phyloP scores from a whole-genome alignment of 2,888 invertebrate species.

The Apocheima hispidaria region DNA sequence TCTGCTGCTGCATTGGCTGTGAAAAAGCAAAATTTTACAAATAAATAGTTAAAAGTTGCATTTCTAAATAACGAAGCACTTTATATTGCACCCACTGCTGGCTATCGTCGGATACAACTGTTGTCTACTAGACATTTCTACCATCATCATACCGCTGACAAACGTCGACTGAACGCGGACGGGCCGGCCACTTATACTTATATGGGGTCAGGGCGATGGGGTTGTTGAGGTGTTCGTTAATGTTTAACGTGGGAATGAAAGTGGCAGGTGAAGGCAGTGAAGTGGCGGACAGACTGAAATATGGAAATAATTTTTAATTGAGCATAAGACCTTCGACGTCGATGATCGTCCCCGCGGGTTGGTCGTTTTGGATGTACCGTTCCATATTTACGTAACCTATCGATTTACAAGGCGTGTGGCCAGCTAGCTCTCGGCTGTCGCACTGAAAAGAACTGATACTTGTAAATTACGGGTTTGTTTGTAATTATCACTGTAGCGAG shows the following conservation, averaged over 20 bases:
- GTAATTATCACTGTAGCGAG: too few relatives aligned
- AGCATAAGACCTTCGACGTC: constrained; percentile 16
- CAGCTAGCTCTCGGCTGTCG: constrained; percentile 3
- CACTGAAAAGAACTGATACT: constrained; percentile 1
- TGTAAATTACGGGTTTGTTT: background rate
- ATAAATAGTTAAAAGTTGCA: background rate
- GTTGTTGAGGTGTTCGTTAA: constrained; percentile 48
- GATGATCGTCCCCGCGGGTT: constrained; percentile 4
- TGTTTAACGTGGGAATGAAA: constrained; percentile 69
- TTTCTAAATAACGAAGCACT: background rate
- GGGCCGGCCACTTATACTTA: constrained; percentile 23
- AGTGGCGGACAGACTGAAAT: too few relatives aligned
- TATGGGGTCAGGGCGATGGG: constrained; percentile 13
- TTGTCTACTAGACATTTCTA: constrained; percentile 78
- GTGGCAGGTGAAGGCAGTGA: constrained; percentile 4
- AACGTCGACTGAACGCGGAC: constrained; percentile 41
- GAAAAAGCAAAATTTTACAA: constrained; percentile 57
- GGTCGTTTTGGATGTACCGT: constrained; percentile 21
- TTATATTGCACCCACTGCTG: constrained; percentile 52
- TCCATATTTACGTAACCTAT: constrained; percentile 19
- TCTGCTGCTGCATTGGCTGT: constrained; percentile 84
- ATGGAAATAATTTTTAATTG: constrained; percentile 9
- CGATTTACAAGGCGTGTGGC: constrained; percentile 20
- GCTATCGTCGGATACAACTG: constrained; percentile 72
- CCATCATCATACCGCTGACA: constrained; percentile 51